Percentiles rank a stretch among this genome's conserved stretches.
phyloP scores from a whole-genome alignment of 2,797 vertebrate genomes.

The Squalus acanthias region DNA sequence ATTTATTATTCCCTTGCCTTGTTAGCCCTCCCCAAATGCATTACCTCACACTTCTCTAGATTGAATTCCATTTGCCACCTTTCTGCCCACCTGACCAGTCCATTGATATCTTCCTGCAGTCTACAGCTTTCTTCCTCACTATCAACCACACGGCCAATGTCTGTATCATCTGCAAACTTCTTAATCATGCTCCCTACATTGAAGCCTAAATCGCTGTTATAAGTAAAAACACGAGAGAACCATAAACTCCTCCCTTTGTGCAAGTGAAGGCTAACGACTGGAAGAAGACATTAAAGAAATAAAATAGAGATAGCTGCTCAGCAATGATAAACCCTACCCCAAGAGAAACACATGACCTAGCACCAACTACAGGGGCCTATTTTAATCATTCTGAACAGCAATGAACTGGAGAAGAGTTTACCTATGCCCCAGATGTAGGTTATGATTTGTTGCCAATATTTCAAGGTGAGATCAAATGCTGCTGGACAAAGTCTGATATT shows the following conservation, averaged over 20 bases:
- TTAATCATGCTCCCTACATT: too few species aligned
- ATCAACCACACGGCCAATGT: too few species aligned
- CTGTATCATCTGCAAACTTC: too few species aligned
- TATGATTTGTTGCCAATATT: background rate
- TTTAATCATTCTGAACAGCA: background rate
- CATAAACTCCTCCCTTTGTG: background rate
- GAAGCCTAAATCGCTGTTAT: too few species aligned
- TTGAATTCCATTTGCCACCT: too few species aligned
- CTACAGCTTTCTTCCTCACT: too few species aligned
- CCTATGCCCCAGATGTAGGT: background rate
- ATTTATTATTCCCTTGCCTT: too few species aligned
- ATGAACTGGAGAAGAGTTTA: background rate
- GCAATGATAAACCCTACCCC: background rate
- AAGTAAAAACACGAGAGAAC: background rate
- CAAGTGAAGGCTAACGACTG: background rate
- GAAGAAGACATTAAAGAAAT: background rate
- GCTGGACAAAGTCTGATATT: slow-evolving; percentile 24
- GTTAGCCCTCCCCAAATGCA: too few species aligned
- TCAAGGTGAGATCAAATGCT: slow-evolving; percentile 18
- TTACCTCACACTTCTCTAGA: too few species aligned
- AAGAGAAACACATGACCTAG: background rate
- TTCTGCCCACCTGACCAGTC: too few species aligned
- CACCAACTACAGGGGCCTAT: background rate
- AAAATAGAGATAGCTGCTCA: background rate
- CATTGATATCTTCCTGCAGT: too few species aligned